Evolutionary conservation across 2,113 vertebrate genomes (phyloP), one percentile per base, ranked within the genome.

Genomic region (Cranoglanis bouderius): DNA sequence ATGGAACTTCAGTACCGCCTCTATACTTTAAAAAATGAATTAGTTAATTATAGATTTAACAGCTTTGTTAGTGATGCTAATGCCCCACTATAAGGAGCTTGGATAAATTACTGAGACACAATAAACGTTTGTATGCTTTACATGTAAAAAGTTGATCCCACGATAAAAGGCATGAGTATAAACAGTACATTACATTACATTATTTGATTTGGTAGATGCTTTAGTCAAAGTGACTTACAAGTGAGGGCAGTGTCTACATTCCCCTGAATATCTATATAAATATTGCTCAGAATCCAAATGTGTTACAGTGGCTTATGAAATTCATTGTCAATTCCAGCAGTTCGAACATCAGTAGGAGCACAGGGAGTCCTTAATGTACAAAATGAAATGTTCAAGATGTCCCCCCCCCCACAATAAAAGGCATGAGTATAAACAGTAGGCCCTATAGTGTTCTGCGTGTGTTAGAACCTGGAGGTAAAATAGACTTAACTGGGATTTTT

Each of bases 251-350:
- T 21, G 8, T 32, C 55, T 24, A 24, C 2, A 57, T 74, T 43
- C 51, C 75, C 40, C 67, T 59, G 40, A 70, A 84, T 92, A 91
- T 89, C 90, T 89, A 91, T 88, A 84, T 87, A 90, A 92, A 91
- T 89, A 74, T 85, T 49, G 81, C 75, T 55, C 72, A 29, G 61
- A 87, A 53, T 61, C 83, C 46, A 90, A 78, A 82, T 84, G 78
- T 59, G 49, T 32, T 19, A 38, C 43, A 80, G 53, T 74, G 26
- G 86, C 82, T 88, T 90, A 82, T 88, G 80, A 89, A 88, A 91
- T 88, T 74, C 46, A 89, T 55, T 53, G 75, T 88, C 84, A 49
- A 85, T 89, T 78, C 74, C 46, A 84, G 59, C 40, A 59, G 75
- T 85, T 65, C 32, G 43, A 83, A 87, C 61, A 75, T 13, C 55